Conservation (phyloP, 2,797 vertebrate genomes). For the Harpia harpyja region DNA sequence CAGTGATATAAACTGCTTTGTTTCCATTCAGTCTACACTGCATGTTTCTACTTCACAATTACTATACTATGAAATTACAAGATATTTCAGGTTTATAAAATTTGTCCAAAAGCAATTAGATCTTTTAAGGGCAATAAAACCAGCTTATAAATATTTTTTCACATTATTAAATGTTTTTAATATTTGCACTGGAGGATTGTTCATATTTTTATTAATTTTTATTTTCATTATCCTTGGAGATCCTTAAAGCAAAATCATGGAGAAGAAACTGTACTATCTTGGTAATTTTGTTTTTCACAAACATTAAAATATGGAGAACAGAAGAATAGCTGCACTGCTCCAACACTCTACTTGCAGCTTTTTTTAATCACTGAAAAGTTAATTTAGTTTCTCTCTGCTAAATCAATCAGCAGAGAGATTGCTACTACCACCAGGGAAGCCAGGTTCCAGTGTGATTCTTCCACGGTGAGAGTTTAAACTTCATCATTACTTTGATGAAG, state of each 20-base stretch:
- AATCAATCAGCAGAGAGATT: neutral
- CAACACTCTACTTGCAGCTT: neutral
- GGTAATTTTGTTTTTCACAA: neutral
- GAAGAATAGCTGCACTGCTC: neutral
- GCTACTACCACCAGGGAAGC: neutral
- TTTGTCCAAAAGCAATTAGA: neutral
- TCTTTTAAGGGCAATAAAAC: neutral
- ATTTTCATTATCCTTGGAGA: neutral
- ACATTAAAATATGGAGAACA: neutral
- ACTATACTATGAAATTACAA: neutral
- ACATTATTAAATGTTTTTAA: neutral
- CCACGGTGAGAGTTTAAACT: neutral
- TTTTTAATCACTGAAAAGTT: slow-evolving; percentile 6
- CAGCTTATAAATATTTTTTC: neutral
- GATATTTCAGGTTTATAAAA: neutral
- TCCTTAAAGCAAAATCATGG: neutral
- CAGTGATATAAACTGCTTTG: neutral
- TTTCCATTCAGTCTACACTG: neutral
- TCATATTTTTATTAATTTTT: neutral
- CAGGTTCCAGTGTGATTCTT: neutral
- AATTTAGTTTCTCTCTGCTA: slow-evolving; percentile 24
- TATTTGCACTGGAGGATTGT: neutral
- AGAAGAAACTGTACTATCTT: neutral
- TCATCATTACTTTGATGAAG: neutral
- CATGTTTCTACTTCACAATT: neutral